Conservation (phyloP, 2,113 vertebrate species). For the Oreochromis tanganicae region DNA sequence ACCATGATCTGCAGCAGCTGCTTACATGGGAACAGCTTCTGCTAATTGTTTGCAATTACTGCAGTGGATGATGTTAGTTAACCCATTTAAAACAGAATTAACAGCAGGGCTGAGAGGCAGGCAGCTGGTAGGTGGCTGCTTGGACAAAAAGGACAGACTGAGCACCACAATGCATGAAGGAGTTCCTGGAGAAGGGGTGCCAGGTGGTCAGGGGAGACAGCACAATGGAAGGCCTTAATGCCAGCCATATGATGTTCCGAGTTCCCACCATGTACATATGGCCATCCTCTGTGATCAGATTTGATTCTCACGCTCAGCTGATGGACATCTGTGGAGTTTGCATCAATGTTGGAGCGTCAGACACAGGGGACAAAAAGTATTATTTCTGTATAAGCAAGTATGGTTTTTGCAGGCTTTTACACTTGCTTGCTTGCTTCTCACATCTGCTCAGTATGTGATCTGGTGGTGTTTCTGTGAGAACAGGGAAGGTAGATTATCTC, state of each 20-base stretch:
- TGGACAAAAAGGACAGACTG: constrained; percentile 55
- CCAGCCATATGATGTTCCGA: constrained; percentile 58
- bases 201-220: constrained; percentile 68
- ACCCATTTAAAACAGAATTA: constrained; percentile 30
- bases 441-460: not conserved
- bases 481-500: constrained; percentile 34
- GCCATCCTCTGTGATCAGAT: not conserved
- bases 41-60: constrained; percentile 33
- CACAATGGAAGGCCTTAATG: constrained; percentile 69
- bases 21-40: not conserved
- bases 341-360: not conserved
- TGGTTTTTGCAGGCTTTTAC: not conserved
- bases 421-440: not conserved
- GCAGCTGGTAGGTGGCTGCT: constrained; percentile 68
- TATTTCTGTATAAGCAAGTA: not conserved
- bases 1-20: not conserved
- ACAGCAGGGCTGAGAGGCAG: constrained; percentile 51
- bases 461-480: not conserved
- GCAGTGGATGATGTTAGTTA: constrained; percentile 45
- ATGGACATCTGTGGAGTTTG: constrained; percentile 40
- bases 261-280: constrained; percentile 64
- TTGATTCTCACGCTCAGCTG: constrained; percentile 56
- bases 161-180: constrained; percentile 69
- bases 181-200: constrained; percentile 65
- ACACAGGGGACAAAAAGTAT: not conserved